These are phyloP conservation scores for Microctenopoma stevenorrisi DNA, from an alignment of 2,797 vertebrate species.

Conservation along the genomic window DNA sequence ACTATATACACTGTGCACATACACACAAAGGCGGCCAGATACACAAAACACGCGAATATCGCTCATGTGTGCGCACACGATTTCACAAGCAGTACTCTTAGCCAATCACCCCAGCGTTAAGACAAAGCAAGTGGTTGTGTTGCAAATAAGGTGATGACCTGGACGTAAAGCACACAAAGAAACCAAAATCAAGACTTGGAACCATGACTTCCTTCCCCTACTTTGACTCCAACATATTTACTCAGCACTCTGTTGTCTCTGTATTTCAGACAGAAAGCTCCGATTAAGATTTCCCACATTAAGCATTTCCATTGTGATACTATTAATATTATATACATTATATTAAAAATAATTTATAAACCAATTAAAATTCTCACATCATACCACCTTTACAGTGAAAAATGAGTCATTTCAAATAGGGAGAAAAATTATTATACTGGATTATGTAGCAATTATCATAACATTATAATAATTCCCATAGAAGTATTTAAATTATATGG, in stretches of 20 bases:
- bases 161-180: slow-evolving; percentile 87
- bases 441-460: slow-evolving; percentile 86
- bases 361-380: slow-evolving; percentile 80
- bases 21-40: slow-evolving; percentile 56
- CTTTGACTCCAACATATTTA: slow-evolving; percentile 72
- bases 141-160: slow-evolving; percentile 81
- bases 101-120: slow-evolving; percentile 37
- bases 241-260: slow-evolving; percentile 28
- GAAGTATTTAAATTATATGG: slow-evolving; percentile 89
- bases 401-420: slow-evolving; percentile 75
- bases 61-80: slow-evolving; percentile 29
- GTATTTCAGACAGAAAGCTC: slow-evolving; percentile 27
- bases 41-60: slow-evolving; percentile 63
- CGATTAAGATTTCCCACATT: slow-evolving; percentile 38
- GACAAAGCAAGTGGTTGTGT: slow-evolving; percentile 81
- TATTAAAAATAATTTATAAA: slow-evolving; percentile 78
- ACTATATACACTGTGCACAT: slow-evolving; percentile 67
- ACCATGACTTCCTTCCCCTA: slow-evolving; percentile 81
- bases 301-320: slow-evolving; percentile 36
- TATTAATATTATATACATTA: slow-evolving; percentile 44
- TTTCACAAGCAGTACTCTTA: slow-evolving; percentile 43
- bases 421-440: slow-evolving; percentile 80
- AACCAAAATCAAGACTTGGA: slow-evolving; percentile 85
- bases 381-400: slow-evolving; percentile 76
- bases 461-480: slow-evolving; percentile 87